These are phyloP conservation scores for Thunnus maccoyii DNA, from an alignment of 2,113 vertebrate genomes.

Conservation along the genomic window DNA sequence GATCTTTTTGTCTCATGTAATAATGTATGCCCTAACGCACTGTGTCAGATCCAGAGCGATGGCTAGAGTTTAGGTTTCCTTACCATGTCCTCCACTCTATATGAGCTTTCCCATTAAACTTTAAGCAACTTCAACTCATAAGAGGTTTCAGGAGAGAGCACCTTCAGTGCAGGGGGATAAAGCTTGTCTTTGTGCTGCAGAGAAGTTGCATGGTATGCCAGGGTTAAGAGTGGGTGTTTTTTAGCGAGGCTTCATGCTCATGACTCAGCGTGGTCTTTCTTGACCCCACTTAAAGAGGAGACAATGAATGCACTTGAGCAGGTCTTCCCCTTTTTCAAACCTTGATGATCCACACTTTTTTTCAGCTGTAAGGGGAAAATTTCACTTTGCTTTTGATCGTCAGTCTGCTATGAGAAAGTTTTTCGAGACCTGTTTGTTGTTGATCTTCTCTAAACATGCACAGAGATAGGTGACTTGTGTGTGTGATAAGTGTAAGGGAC, in stretches of 20 bases:
- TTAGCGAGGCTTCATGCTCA: conserved; percentile 59
- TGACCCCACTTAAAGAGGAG: conserved; percentile 81
- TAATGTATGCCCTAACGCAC: conserved; percentile 31
- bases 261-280: conserved; percentile 68
- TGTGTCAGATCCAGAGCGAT: conserved; percentile 48
- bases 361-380: conserved; percentile 19
- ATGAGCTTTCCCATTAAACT: conserved; percentile 65
- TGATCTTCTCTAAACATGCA: not conserved
- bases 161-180: conserved; percentile 70
- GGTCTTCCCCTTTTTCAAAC: conserved; percentile 52
- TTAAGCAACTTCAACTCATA: conserved; percentile 64
- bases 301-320: conserved; percentile 78
- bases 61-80: conserved; percentile 39
- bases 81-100: conserved; percentile 21
- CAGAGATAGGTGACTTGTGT: too few species aligned
- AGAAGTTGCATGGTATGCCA: conserved; percentile 58
- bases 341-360: conserved; percentile 39
- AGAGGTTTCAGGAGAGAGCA: conserved; percentile 70
- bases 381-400: not conserved
- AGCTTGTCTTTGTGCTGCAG: conserved; percentile 74
- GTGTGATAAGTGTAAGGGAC: too few species aligned
- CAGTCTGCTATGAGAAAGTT: not conserved
- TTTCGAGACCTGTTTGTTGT: not conserved
- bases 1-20: conserved; percentile 42
- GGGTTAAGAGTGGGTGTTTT: conserved; percentile 70